Evolutionary conservation across 2,888 invertebrate species (phyloP).

Genomic region (Eupelmus urozonus): DNA sequence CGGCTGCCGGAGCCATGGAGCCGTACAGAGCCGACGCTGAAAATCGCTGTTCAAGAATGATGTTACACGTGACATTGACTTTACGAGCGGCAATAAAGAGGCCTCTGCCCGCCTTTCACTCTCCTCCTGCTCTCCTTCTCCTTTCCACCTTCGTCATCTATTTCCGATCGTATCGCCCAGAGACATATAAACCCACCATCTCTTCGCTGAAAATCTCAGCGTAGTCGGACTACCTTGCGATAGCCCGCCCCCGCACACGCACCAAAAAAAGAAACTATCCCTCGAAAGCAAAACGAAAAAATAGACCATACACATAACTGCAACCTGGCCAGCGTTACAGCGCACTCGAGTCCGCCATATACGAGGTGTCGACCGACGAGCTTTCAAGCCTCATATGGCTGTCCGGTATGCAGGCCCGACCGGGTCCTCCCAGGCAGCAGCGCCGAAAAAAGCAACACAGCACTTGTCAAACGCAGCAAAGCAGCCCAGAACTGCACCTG

Average conservation of each 20-base stretch:
- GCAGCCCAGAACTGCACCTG: not conserved
- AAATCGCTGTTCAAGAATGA: conserved; percentile 44
- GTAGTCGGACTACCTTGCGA: too few relatives aligned
- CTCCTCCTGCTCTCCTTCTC: not conserved
- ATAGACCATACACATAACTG: not conserved
- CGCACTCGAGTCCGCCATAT: conserved; percentile 25
- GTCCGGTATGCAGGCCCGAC: too few relatives aligned
- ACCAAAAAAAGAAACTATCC: too few relatives aligned
- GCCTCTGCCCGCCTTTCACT: not conserved
- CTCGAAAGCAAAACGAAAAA: not conserved
- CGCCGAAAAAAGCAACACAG: conserved; percentile 47
- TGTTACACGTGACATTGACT: conserved; percentile 55
- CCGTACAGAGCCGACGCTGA: not conserved
- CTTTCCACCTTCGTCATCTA: conserved; percentile 31
- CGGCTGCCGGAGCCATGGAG: not conserved
- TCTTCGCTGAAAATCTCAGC: conserved; percentile 31
- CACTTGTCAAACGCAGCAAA: conserved; percentile 53
- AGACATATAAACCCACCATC: not conserved
- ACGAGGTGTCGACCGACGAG: conserved; percentile 54
- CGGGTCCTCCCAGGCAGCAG: not conserved
- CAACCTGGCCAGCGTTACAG: not conserved
- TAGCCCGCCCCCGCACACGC: too few relatives aligned
- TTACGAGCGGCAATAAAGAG: conserved; percentile 54
- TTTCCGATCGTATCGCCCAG: conserved; percentile 22
- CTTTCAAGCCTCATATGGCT: conserved; percentile 52